These are phyloP conservation scores for Tribolium freemani DNA, from an alignment of 2,888 invertebrate species.

Conservation along the genomic window DNA sequence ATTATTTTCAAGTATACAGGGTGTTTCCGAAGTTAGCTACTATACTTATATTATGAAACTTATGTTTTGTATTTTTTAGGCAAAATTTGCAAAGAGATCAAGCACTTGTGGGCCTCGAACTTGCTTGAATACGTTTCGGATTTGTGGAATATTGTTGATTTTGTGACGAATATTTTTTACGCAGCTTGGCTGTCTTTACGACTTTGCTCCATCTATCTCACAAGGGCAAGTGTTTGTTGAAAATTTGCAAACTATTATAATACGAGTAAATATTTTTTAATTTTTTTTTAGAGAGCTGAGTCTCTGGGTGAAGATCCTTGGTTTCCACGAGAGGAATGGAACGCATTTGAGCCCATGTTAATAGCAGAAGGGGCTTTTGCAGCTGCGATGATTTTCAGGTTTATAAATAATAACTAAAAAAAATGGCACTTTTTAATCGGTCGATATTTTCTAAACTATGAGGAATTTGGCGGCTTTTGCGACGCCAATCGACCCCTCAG, in stretches of 20 bases:
- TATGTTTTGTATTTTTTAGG: too few species aligned
- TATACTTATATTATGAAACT: too few species aligned
- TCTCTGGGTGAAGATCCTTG: slow-evolving; percentile 82
- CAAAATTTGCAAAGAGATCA: slow-evolving; percentile 94
- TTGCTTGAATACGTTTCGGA: slow-evolving; percentile 93
- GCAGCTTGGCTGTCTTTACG: slow-evolving; percentile 93
- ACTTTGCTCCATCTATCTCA: slow-evolving; percentile 88
- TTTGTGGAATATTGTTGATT: slow-evolving; percentile 98
- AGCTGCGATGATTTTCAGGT: slow-evolving; percentile 94
- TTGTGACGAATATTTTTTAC: slow-evolving; percentile 96
- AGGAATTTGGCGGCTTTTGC: too few species aligned
- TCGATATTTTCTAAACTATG: too few species aligned
- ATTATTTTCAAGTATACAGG: too few species aligned
- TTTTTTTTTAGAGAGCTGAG: slow-evolving; percentile 75
- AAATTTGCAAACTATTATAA: too few species aligned
- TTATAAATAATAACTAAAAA: neutral
- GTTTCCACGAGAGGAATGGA: slow-evolving; percentile 92
- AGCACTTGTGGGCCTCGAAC: slow-evolving; percentile 92
- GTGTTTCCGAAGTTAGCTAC: neutral
- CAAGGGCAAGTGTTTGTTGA: slow-evolving; percentile 77
- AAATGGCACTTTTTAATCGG: neutral
- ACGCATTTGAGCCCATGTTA: slow-evolving; percentile 95
- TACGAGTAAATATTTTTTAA: neutral
- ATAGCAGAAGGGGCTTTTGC: slow-evolving; percentile 95
- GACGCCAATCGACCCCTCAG: too few species aligned